Conservation (phyloP, 2,797 vertebrate genomes). For the Pangasius macronema region DNA sequence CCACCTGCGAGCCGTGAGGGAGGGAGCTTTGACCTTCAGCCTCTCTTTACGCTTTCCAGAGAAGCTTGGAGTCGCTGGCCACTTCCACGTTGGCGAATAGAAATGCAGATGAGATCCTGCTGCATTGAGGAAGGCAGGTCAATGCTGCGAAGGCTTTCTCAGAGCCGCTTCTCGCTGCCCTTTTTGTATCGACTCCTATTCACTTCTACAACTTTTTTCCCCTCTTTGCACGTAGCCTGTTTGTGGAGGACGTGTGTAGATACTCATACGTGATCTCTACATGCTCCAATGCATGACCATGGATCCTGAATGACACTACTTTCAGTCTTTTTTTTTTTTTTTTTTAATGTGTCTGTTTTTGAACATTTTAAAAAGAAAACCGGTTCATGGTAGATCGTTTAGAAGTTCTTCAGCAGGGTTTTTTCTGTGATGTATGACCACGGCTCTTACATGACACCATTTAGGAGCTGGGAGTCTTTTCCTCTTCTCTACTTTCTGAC, state of each 20-base stretch:
- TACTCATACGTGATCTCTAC: background rate
- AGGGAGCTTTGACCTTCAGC: conserved; percentile 80
- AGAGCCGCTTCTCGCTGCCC: conserved; percentile 63
- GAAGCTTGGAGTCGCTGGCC: conserved; percentile 76
- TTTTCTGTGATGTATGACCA: background rate
- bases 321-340: background rate
- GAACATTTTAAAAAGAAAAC: background rate
- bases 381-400: background rate
- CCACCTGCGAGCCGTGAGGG: conserved; percentile 75
- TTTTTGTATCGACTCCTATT: conserved; percentile 51
- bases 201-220: conserved; percentile 37
- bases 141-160: conserved; percentile 77
- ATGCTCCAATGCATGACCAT: background rate
- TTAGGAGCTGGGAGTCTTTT: background rate
- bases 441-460: background rate
- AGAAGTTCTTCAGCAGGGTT: background rate
- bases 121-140: conserved; percentile 81
- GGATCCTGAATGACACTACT: background rate
- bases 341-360: background rate
- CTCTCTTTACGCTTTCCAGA: conserved; percentile 61
- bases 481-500: background rate
- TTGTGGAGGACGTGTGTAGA: background rate
- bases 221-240: conserved; percentile 14
- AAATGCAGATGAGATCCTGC: conserved; percentile 87
- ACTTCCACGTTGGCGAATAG: conserved; percentile 89